Base-by-base conservation (phyloP, 1,140 invertebrate species). In the Halesus radiatus region DNA sequence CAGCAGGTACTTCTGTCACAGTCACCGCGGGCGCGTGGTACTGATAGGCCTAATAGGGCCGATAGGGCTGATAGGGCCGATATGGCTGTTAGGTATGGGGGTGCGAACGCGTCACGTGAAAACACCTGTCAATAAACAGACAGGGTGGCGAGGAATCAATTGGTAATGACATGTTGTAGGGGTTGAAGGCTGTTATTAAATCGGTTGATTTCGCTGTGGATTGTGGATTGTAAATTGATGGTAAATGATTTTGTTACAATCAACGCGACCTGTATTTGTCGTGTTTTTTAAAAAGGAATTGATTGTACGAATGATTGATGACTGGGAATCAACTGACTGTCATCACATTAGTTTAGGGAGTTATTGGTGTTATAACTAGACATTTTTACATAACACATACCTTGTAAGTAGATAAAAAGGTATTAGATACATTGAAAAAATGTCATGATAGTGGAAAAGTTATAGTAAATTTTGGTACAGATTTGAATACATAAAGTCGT, bases 51-150 rank as follows among this genome's bases (percentile, higher is more conserved):
- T 6, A 8, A 29, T 26, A 26, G 29, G 10, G 62, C 6, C n/a
- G 54, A 22, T 22, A 45, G 54, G 56, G 20, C 6, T 60, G 56
- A 23, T 60, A 18, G 56, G 56, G 20, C 23, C 23, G 54, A 18
- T 20, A 10, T 8, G 54, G 62, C 7, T 20, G n/a, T n/a, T n/a
- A n/a, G n/a, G n/a, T n/a, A n/a, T n/a, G 32, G 22, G 62, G 64
- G 64, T 45, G 64, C 20, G 64, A 45, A 45, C 64, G 15, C 26
- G 26, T 45, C 26, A 68, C 26, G 15, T 29, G 26, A 29, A 68
- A 68, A 68, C 32, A 68, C 20, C 64, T 32, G 26, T 32, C 64
- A 68, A 68, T 60, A 60, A 60, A 60, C 20, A 23, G 56, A 60
- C 20, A 60, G 18, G 56, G 18, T 22, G 8, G 23, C 20, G 23